A percentile compares a stretch with the other conserved stretches of the same genome.
These are phyloP conservation scores for Emydura subglobosa DNA, from an alignment of 2,113 vertebrate species.

Conservation along the genomic window DNA sequence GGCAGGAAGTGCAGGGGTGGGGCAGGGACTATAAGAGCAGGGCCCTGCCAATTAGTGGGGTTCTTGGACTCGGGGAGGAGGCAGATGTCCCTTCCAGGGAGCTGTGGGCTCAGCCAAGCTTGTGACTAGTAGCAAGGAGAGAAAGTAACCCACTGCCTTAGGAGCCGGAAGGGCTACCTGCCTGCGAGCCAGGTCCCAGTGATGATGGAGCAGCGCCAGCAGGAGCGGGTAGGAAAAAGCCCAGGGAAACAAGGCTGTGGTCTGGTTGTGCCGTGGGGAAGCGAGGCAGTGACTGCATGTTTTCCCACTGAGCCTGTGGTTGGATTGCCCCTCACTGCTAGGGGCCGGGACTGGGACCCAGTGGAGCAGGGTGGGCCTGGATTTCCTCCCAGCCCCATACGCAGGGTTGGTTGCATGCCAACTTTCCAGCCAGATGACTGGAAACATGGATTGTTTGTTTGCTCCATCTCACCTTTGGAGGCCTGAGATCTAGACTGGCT, in stretches of 20 bases:
- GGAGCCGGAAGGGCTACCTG: background rate
- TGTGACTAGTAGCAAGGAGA: background rate
- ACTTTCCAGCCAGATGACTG: background rate
- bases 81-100: background rate
- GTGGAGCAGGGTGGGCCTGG: background rate
- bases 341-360: background rate
- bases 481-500: background rate
- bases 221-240: background rate
- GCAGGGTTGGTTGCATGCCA: background rate
- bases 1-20: background rate
- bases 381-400: background rate
- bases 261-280: background rate
- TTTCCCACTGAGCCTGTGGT: background rate
- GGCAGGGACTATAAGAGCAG: too few species aligned
- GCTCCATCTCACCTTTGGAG: background rate
- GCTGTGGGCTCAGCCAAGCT: background rate
- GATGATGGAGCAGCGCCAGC: background rate
- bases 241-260: background rate
- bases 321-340: background rate
- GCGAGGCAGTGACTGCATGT: background rate
- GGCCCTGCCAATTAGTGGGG: background rate
- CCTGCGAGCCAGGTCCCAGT: rapidly evolving
- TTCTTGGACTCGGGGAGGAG: background rate
- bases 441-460: background rate
- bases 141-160: background rate